A percentile compares a stretch with the other conserved stretches of the same genome.
phyloP scores from a whole-genome alignment of 2,888 invertebrate species.

The Hydriomena furcata region DNA sequence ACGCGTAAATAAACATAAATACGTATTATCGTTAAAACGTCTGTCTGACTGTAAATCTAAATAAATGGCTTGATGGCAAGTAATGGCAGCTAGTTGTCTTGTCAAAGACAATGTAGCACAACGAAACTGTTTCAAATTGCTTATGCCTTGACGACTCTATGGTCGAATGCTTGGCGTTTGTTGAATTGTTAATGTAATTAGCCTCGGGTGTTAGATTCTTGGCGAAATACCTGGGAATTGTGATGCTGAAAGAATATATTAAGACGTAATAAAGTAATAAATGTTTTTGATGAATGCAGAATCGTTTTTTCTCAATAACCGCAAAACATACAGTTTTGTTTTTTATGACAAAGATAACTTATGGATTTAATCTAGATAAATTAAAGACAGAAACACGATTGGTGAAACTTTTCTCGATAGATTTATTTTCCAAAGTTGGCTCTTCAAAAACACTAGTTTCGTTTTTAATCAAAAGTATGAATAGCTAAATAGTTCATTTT shows the following conservation, averaged over 20 bases:
- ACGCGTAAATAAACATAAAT: constrained; percentile 80
- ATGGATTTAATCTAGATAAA: no score
- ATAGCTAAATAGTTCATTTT: no score
- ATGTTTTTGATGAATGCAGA: no score
- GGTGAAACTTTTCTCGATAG: no score
- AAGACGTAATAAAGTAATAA: neutral
- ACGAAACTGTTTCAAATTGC: constrained; percentile 27
- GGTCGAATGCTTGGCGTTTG: neutral
- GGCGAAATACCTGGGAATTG: neutral
- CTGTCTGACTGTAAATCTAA: constrained; percentile 70
- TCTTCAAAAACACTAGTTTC: no score
- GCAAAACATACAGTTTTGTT: no score
- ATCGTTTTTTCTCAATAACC: no score
- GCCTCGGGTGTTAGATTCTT: constrained; percentile 5
- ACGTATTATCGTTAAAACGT: constrained; percentile 83
- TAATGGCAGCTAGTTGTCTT: constrained; percentile 31
- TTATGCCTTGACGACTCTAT: constrained; percentile 22
- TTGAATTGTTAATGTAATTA: constrained; percentile 16
- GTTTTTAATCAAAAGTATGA: no score
- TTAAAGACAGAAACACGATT: no score
- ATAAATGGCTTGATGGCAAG: constrained; percentile 26
- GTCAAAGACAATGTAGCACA: constrained; percentile 34
- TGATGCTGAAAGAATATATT: neutral
- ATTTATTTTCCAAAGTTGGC: no score
- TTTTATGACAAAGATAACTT: no score